Evolutionary conservation across 2,797 vertebrate genomes (phyloP), one percentile per base, ranked within the genome.

Genomic region (Sebastes kiyomatsui): DNA sequence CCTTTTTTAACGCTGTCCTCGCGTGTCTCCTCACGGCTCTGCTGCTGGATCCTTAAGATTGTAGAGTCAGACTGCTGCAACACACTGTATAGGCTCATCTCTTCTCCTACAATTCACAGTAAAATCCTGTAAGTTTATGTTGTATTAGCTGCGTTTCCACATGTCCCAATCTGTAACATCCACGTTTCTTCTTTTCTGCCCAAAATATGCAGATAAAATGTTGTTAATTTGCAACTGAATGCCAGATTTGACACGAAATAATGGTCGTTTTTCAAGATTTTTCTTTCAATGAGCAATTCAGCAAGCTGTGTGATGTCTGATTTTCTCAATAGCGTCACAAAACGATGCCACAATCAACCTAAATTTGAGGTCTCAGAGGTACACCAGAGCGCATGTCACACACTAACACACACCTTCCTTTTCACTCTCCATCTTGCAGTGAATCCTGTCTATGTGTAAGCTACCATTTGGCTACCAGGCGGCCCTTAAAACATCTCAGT

Each of bases 1-100:
- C 70, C 65, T 87, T 85, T 88, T 88, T 76, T 86, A 75, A 75
- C 68, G 72, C 84, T 79, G 69, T 87, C 79, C 84, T 81, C n/a
- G 7, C 62, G 79, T 91, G 85, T 88, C 81, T 54, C 49, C 49
- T 54, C 75, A 65, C 32, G 66, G 77, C 74, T 89, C 74, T 89
- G 78, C 81, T 78, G 75, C 83, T 70, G 79, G 84, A 82, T 83
- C 80, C 78, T 80, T 67, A 58, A 80, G 84, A 86, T 81, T 79
- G 67, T 75, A 62, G 79, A 32, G 28, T 79, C 74, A 70, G 68
- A 70, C 77, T 85, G 85, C 80, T 79, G 76, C 73, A 75, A n/a
- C 72, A 75, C 66, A 59, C 60, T 68, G 60, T 60, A 56, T 60
- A 56, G 74, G 71, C 55, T 84, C 54, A 79, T 75, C 52, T 59